A percentile compares a stretch with the other conserved stretches of the same genome.
phyloP scores from a whole-genome alignment of 1,140 invertebrate species.

The Dysdera silvatica region DNA sequence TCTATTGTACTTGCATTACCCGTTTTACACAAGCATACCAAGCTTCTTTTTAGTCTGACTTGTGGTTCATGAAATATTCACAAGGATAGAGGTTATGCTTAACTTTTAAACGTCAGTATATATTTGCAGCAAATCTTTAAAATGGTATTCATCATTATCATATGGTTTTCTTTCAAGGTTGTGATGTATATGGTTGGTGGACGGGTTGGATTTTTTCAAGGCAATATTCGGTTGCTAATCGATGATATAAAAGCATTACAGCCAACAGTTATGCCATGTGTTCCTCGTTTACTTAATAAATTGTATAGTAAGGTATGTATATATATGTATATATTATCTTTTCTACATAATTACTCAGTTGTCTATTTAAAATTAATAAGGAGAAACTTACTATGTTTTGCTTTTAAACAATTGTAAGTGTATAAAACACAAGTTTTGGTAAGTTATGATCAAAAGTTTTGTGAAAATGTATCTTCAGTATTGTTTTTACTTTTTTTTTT shows the following conservation, averaged over 20 bases:
- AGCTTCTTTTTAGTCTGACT: not conserved
- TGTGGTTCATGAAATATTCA: too few species aligned
- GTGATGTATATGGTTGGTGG: slow-evolving; percentile 83
- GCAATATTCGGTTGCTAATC: slow-evolving; percentile 77
- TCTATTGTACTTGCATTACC: too few species aligned
- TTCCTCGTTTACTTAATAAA: slow-evolving; percentile 85
- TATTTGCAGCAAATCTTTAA: not conserved
- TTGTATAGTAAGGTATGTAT: slow-evolving; percentile 69
- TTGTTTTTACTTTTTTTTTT: too few species aligned
- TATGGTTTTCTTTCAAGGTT: slow-evolving; percentile 43
- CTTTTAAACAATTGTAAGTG: too few species aligned
- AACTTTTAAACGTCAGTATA: too few species aligned
- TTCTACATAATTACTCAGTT: not conserved
- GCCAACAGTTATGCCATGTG: slow-evolving; percentile 89
- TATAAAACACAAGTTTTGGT: too few species aligned
- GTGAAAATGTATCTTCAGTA: too few species aligned
- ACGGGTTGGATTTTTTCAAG: slow-evolving; percentile 84
- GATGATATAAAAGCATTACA: slow-evolving; percentile 86
- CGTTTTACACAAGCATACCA: too few species aligned
- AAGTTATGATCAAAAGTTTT: too few species aligned
- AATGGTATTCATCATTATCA: not conserved
- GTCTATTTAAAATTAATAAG: not conserved
- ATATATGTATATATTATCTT: not conserved
- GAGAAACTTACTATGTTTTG: too few species aligned
- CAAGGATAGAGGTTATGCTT: too few species aligned